These are phyloP conservation scores for Saccopteryx bilineata DNA, from an alignment of 2,113 vertebrate genomes.

Conservation along the genomic window DNA sequence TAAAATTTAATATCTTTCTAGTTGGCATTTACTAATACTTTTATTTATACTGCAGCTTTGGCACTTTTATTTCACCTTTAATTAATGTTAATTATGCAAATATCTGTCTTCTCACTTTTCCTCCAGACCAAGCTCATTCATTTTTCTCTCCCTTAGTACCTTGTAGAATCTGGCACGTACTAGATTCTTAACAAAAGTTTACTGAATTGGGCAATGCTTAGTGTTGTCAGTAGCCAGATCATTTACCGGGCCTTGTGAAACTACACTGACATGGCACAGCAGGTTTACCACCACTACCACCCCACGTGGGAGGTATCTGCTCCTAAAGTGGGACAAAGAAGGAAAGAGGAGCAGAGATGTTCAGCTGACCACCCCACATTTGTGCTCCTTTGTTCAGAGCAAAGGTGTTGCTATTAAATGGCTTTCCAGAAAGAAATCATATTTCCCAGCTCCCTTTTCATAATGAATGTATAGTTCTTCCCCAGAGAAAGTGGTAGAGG, in stretches of 20 bases:
- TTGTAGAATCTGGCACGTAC: background rate
- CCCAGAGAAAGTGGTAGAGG: background rate
- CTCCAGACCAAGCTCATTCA: background rate
- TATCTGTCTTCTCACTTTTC: conserved; percentile 50
- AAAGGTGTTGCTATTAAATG: background rate
- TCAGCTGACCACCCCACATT: background rate
- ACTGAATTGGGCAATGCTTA: conserved; percentile 2
- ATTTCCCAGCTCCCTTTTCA: background rate
- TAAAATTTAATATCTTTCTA: conserved; percentile 36
- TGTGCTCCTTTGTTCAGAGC: background rate
- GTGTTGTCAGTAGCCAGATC: background rate
- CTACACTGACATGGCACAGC: background rate
- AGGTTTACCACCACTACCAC: conserved; percentile 8
- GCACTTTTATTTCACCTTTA: conserved; percentile 53
- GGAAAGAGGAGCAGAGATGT: background rate
- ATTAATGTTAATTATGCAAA: conserved; percentile 57
- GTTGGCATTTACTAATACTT: background rate
- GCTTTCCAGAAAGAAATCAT: background rate
- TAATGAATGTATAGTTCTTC: background rate
- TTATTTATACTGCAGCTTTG: conserved; percentile 33
- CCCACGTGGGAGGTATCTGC: background rate
- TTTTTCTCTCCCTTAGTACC: conserved; percentile 45
- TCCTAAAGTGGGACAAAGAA: background rate
- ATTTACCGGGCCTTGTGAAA: background rate
- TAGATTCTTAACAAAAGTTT: conserved; percentile 33